A percentile compares a stretch with the other conserved stretches of the same genome.
These are phyloP conservation scores for Eupithecia inturbata DNA, from an alignment of 2,888 invertebrate species.

Conservation along the genomic window DNA sequence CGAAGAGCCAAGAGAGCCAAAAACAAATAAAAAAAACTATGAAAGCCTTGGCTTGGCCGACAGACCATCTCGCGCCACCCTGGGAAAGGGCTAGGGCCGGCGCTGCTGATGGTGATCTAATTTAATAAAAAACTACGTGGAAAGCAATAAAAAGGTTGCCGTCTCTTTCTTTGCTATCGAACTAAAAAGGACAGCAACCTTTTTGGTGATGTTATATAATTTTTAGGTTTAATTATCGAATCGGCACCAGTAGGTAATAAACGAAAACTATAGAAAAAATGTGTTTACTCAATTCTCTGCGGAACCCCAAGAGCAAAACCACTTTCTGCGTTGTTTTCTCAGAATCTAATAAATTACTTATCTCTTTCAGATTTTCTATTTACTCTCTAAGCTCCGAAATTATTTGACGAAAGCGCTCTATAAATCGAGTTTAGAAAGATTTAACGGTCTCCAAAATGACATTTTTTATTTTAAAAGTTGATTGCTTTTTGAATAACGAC, in stretches of 20 bases:
- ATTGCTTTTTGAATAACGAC: constrained; percentile 21
- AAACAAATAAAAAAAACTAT: too few relatives aligned
- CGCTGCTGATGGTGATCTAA: too few relatives aligned
- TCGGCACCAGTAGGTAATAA: background rate
- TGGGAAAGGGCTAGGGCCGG: too few relatives aligned
- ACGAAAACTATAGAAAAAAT: background rate
- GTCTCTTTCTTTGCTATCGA: background rate
- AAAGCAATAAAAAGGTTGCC: background rate
- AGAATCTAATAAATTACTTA: constrained; percentile 24
- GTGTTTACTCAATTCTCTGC: background rate
- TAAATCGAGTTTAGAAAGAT: constrained; percentile 20
- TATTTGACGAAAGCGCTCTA: constrained; percentile 15
- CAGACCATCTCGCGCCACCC: too few relatives aligned
- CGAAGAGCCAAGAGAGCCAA: too few relatives aligned
- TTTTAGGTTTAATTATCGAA: too few relatives aligned
- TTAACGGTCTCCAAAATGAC: constrained; percentile 15
- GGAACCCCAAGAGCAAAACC: constrained; percentile 6
- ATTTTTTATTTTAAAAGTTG: constrained; percentile 15
- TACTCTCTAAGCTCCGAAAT: constrained; percentile 2
- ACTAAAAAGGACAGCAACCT: background rate
- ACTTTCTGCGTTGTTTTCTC: constrained; percentile 21
- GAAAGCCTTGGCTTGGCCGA: too few relatives aligned
- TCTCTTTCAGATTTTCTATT: constrained; percentile 25
- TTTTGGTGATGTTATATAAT: too few relatives aligned
- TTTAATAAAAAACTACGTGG: background rate